Percentiles rank a stretch among this genome's conserved stretches.
Conservation (phyloP, 2,888 invertebrate species). For the Mamestra brassicae region DNA sequence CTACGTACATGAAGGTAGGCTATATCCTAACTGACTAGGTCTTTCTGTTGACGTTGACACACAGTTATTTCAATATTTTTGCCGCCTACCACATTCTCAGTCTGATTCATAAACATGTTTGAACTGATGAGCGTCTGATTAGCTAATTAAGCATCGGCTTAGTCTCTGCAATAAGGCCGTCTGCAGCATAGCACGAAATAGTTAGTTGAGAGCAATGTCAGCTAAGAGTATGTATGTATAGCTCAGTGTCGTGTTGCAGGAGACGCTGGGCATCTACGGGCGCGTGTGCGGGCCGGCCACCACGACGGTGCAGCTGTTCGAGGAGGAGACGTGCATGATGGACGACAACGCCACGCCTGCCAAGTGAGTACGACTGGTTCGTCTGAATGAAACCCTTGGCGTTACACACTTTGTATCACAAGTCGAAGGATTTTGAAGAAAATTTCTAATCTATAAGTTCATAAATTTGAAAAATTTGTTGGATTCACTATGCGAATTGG, state of each 20-base stretch:
- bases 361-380: slow-evolving; percentile 78
- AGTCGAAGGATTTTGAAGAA: no score
- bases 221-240: slow-evolving; percentile 5
- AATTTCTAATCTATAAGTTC: no score
- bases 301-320: slow-evolving; percentile 91
- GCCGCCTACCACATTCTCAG: no score
- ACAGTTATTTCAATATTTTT: not conserved
- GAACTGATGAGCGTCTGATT: not conserved
- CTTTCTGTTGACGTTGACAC: not conserved
- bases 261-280: slow-evolving; percentile 88
- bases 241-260: slow-evolving; percentile 74
- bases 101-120: not conserved
- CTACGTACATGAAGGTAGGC: slow-evolving; percentile 77
- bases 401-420: no score
- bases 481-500: no score
- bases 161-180: not conserved
- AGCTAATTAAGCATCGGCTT: not conserved
- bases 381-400: not conserved
- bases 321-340: slow-evolving; percentile 95
- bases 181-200: not conserved
- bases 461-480: no score
- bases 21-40: no score
- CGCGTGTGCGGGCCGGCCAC: slow-evolving; percentile 88
- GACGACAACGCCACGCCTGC: slow-evolving; percentile 91
- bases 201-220: not conserved